Base-by-base conservation (phyloP, 2,113 vertebrate species). In the Sterrhoptilus dennistouni region DNA sequence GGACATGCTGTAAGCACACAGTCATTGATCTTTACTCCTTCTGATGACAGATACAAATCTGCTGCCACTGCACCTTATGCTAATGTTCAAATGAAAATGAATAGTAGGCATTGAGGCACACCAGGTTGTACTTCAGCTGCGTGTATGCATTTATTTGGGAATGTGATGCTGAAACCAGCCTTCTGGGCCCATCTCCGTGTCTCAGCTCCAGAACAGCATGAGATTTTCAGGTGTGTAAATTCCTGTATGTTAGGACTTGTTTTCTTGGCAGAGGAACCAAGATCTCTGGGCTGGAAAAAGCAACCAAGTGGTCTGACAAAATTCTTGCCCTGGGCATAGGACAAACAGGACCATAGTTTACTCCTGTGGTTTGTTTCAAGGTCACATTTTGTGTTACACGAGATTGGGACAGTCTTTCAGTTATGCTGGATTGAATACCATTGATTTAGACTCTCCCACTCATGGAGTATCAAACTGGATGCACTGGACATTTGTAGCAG, bases 31-130 rank as follows among this genome's bases (percentile, higher is more conserved):
- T 94, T 74, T 83, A 47, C 79, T 92, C 71, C 21, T 1, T 40
- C 47, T 38, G 82, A 61, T 93, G 95, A 83, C 70, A 93, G 77
- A 61, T 80, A 93, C 40, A 94, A 89, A 92, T 96, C 87, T 95
- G 66, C 88, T 97, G 82, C 79, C 85, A 70, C 88, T 69, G 71
- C 50, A 80, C 63, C 88, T 80, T 80, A 87, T 94, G 93, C 45
- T 96, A 82, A 95, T 89, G 77, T 20, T 60, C 72, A 59, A 89
- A 91, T 75, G 76, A 60, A 94, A 94, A 91, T 31, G 11, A 65
- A 65, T 50, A 72, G 65, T 6, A 28, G 21, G 63, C 33, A 33
- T 28, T 33, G 61, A 44, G 79, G 83, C 50, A 69, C n/a, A 29
- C 36, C 61, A 72, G 40, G 70, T 5, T 76, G 65, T 57, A 24